phyloP scores from a whole-genome alignment of 2,113 vertebrate species.

The Bubo bubo region DNA sequence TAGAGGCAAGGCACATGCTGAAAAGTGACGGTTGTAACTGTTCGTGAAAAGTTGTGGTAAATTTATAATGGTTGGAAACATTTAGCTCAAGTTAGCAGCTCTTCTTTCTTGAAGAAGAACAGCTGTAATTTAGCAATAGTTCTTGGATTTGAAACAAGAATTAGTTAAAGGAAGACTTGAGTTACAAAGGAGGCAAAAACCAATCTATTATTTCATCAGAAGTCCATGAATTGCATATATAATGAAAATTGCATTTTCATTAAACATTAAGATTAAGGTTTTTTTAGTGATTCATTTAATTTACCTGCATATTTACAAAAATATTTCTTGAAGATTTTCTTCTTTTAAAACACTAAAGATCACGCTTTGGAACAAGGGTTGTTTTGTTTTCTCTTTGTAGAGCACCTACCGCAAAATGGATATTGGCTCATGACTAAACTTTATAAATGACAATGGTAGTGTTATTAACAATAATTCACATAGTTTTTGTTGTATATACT shows the following conservation, averaged over 20 bases:
- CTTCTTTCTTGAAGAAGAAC: not conserved
- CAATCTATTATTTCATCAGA: not conserved
- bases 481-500: not conserved
- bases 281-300: not conserved
- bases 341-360: not conserved
- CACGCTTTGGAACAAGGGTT: fast-evolving
- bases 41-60: not conserved
- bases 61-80: not conserved
- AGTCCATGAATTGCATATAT: not conserved
- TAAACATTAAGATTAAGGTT: not conserved
- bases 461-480: not conserved
- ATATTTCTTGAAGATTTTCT: not conserved
- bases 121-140: not conserved
- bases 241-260: too few relatives aligned
- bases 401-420: not conserved
- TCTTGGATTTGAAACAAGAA: not conserved
- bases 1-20: not conserved
- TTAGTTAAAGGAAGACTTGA: not conserved
- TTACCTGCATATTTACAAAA: not conserved
- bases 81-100: not conserved
- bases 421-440: not conserved
- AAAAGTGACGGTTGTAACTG: not conserved
- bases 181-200: not conserved
- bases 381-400: not conserved
- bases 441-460: not conserved